These are phyloP conservation scores for Seladonia tumulorum DNA, from an alignment of 2,888 invertebrate species.

Conservation along the genomic window DNA sequence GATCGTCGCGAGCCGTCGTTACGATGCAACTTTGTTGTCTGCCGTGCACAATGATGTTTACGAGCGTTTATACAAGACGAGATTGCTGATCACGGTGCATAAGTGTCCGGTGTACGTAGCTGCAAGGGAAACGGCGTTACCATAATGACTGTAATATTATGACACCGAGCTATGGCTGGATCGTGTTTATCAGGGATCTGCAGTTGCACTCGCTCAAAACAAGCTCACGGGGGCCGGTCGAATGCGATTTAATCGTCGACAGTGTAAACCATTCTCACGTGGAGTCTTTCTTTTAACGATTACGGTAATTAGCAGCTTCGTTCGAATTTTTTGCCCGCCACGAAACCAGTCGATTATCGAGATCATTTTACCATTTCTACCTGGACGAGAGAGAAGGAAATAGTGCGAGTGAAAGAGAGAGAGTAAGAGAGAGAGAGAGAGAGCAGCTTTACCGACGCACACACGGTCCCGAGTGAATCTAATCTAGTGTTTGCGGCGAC, in stretches of 20 bases:
- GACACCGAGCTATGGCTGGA: constrained; percentile 56
- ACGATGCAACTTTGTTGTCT: constrained; percentile 47
- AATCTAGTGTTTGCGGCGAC: constrained; percentile 59
- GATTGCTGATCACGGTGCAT: constrained; percentile 57
- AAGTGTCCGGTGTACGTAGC: constrained; percentile 34
- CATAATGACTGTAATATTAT: constrained; percentile 72
- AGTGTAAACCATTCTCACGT: constrained; percentile 35
- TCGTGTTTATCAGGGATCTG: constrained; percentile 69
- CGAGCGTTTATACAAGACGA: constrained; percentile 61
- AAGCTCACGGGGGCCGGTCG: constrained; percentile 20
- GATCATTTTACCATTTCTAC: constrained; percentile 1
- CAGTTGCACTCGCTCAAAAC: constrained; percentile 62
- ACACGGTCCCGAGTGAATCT: constrained; percentile 33
- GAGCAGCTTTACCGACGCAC: background rate
- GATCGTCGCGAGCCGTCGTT: constrained; percentile 41
- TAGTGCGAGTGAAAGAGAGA: no score
- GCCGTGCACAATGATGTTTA: constrained; percentile 38
- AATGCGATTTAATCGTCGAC: constrained; percentile 48
- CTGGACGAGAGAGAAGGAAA: background rate
- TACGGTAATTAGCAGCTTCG: constrained; percentile 35
- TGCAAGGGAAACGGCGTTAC: constrained; percentile 57
- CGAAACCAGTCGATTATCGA: constrained; percentile 20
- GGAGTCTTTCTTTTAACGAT: constrained; percentile 24
- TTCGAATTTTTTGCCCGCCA: constrained; percentile 10
- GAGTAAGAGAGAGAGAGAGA: background rate